Base-by-base conservation (phyloP, 2,797 vertebrate species). In the Trichosurus vulpecula region DNA sequence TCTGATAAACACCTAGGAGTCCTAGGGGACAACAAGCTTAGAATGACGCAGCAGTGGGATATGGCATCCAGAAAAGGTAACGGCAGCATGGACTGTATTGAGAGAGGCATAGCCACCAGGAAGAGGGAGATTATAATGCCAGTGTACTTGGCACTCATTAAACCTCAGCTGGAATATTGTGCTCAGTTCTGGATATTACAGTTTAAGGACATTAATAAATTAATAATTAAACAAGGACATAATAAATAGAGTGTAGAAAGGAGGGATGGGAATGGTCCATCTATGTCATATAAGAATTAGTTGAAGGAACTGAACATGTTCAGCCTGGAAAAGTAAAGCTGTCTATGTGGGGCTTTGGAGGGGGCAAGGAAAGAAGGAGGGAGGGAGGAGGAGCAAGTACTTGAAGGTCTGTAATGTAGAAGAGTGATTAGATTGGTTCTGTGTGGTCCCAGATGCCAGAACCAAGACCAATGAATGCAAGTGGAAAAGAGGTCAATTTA, bases 291-390 rank as follows among this genome's bases (percentile, higher is more conserved):
- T 25, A 27, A 81, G 74, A 81, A 81, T 47, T 47, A 27, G 8
- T 10, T 81, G 41, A 51, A 87, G 19, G 0, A 81, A 25, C 66
- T 47, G 8, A 27, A 87, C 41, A 27, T 41, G 3, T 27, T 87
- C 25, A 51, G 9, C 13, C 41, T 87, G 25, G 10, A 87, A 87
- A 47, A 87, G 41, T 10, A 27, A 29, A 87, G 41, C 10, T 87
- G 22, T 27, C 1, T 74, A 47, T 9, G 41, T 25, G 6, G 19
- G n/a, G 8, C 6, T 2, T 10, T 30, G 3, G 30, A 13, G 31
- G 0, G 1, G 31, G 31, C 0, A 12, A n/a, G 27, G 29, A 56
- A 3, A 30, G 0, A 6, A 9, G 30, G 56, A 14, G 10, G 9
- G 30, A 0, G 12, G 4, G 4, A 35, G 31, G 4, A 6, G 31